Conservation (phyloP, 2,113 vertebrate genomes). For the Pterocles orientalis region DNA sequence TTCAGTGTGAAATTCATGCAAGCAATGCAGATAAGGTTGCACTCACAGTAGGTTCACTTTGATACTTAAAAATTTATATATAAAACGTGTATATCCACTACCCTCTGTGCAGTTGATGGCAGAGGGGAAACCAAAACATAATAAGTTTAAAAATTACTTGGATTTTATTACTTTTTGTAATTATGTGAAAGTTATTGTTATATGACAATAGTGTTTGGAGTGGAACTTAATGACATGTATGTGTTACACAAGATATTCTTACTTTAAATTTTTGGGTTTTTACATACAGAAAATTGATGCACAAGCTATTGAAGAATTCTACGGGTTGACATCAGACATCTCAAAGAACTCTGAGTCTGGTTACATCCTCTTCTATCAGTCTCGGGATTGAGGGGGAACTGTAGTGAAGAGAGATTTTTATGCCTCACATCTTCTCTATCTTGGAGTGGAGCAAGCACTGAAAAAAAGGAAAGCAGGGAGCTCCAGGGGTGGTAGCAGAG, state of each 20-base stretch:
- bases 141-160: neutral
- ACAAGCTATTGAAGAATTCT: constrained; percentile 90
- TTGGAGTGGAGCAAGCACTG: constrained; percentile 72
- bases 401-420: constrained; percentile 51
- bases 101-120: neutral
- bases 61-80: neutral
- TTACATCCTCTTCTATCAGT: constrained; percentile 89
- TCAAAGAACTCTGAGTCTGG: constrained; percentile 88
- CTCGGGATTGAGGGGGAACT: constrained; percentile 77
- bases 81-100: neutral
- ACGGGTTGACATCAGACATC: constrained; percentile 86
- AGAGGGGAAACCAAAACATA: neutral
- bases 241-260: neutral
- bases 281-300: constrained; percentile 84
- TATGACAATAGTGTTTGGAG: neutral
- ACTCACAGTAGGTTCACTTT: neutral
- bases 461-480: constrained; percentile 66
- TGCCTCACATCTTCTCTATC: constrained; percentile 65
- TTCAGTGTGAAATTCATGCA: neutral
- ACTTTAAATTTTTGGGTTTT: neutral
- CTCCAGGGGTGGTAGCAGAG: constrained; percentile 74
- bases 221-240: neutral
- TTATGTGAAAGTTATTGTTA: neutral
- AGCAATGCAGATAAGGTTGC: neutral
- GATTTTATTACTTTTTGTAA: neutral